phyloP scores from a whole-genome alignment of 2,113 vertebrate genomes.

The Empidonax alnorum region DNA sequence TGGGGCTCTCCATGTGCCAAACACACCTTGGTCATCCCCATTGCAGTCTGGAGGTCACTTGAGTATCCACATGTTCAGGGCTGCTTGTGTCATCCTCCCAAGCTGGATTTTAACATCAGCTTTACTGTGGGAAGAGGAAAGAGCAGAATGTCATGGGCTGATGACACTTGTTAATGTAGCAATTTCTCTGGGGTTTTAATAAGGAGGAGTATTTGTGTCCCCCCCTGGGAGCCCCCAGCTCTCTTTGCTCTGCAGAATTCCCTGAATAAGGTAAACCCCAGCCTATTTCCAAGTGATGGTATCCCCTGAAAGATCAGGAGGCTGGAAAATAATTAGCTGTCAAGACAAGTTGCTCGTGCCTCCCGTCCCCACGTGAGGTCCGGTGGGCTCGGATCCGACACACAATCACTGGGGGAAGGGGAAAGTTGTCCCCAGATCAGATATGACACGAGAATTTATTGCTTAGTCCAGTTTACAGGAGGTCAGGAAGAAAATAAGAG shows the following conservation, averaged over 20 bases:
- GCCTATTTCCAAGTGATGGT: background rate
- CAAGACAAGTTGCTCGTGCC: background rate
- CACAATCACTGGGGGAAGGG: background rate
- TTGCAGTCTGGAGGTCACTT: background rate
- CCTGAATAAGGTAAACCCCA: background rate
- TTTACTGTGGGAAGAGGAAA: background rate
- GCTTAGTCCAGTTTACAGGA: background rate
- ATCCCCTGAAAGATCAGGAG: background rate
- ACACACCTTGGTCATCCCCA: fast-evolving
- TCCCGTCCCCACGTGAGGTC: background rate
- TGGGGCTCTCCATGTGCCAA: background rate
- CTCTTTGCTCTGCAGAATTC: background rate
- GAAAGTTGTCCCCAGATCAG: background rate
- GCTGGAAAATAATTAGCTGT: constrained; percentile 33
- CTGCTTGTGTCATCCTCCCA: background rate
- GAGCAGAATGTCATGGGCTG: background rate
- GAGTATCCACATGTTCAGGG: fast-evolving
- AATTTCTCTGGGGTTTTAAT: background rate
- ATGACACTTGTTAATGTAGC: background rate
- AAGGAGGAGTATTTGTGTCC: background rate
- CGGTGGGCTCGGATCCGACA: fast-evolving
- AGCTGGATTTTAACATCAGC: background rate
- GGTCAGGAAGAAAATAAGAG: constrained; percentile 5
- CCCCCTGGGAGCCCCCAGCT: background rate
- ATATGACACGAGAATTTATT: constrained; percentile 1